These are phyloP conservation scores for Ips nitidus DNA, from an alignment of 1,140 invertebrate species.

Conservation along the genomic window DNA sequence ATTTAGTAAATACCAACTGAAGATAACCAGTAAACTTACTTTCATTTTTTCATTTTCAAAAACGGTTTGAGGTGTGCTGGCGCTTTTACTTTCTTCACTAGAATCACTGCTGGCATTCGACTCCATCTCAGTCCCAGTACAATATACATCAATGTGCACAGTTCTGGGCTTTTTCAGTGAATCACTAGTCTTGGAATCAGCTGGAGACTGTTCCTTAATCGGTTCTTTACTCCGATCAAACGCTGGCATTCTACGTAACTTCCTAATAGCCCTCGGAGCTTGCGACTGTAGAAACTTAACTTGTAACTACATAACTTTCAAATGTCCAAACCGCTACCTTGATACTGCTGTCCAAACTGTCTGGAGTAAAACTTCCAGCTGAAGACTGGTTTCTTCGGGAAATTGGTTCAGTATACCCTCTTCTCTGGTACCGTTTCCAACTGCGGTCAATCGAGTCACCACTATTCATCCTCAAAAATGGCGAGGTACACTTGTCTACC, in stretches of 20 bases:
- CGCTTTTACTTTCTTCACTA: conserved; percentile 50
- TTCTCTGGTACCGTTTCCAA: conserved; percentile 35
- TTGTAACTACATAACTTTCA: background rate
- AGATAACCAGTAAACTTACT: conserved; percentile 18
- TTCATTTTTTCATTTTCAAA: conserved; percentile 63
- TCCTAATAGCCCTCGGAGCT: conserved; percentile 14
- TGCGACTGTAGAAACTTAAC: conserved; percentile 2
- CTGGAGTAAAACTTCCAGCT: conserved; percentile 37
- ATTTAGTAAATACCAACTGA: background rate
- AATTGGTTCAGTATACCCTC: conserved; percentile 33
- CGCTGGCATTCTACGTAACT: conserved; percentile 19
- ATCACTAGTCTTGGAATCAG: conserved; percentile 43
- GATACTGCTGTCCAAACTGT: conserved; percentile 41
- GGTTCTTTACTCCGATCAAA: conserved; percentile 12
- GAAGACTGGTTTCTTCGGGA: background rate
- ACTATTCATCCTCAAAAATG: conserved; percentile 39
- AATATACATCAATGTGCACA: conserved; percentile 77
- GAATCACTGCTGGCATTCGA: conserved; percentile 49
- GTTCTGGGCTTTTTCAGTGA: conserved; percentile 65
- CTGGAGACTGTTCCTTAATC: conserved; percentile 33
- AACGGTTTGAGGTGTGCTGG: conserved; percentile 64
- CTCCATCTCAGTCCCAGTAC: conserved; percentile 70
- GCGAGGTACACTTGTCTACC: conserved; percentile 51
- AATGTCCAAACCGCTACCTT: conserved; percentile 14
- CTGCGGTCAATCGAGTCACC: conserved; percentile 23